Percentiles rank a stretch among this genome's conserved stretches.
These are phyloP conservation scores for Desmodus rotundus DNA, from an alignment of 2,113 vertebrate genomes.

Conservation along the genomic window DNA sequence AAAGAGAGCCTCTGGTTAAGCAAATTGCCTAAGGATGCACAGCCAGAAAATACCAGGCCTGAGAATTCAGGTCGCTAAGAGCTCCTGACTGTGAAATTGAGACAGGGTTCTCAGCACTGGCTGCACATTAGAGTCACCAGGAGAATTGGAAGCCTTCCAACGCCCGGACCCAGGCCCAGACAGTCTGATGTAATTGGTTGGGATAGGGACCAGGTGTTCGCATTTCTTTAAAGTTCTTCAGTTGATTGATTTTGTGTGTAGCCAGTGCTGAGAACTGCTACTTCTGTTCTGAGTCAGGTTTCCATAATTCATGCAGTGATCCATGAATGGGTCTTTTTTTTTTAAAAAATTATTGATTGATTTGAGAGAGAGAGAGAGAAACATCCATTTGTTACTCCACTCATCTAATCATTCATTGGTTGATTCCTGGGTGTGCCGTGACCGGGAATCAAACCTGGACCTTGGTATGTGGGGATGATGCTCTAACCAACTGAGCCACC, in stretches of 20 bases:
- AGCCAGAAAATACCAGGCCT: background rate
- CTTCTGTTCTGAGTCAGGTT: background rate
- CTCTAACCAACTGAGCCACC: too few relatives aligned
- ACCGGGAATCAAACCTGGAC: too few relatives aligned
- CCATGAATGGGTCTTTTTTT: background rate
- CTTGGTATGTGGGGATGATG: too few relatives aligned
- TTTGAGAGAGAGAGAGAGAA: too few relatives aligned
- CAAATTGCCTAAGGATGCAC: background rate
- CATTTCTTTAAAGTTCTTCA: background rate
- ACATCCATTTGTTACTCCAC: too few relatives aligned
- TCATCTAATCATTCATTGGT: too few relatives aligned
- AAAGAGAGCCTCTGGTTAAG: background rate
- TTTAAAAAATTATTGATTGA: too few relatives aligned
- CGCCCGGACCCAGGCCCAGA: background rate
- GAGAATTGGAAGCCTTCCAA: background rate
- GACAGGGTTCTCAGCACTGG: background rate
- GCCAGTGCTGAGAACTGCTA: background rate
- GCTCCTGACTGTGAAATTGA: background rate
- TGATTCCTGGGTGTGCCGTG: too few relatives aligned
- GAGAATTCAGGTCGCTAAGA: background rate
- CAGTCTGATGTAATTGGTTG: background rate
- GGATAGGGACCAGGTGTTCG: background rate
- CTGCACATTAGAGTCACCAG: background rate
- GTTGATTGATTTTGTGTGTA: background rate
- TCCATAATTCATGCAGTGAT: background rate